Base-by-base conservation (phyloP, 2,113 vertebrate genomes). In the Hippolais icterina region DNA sequence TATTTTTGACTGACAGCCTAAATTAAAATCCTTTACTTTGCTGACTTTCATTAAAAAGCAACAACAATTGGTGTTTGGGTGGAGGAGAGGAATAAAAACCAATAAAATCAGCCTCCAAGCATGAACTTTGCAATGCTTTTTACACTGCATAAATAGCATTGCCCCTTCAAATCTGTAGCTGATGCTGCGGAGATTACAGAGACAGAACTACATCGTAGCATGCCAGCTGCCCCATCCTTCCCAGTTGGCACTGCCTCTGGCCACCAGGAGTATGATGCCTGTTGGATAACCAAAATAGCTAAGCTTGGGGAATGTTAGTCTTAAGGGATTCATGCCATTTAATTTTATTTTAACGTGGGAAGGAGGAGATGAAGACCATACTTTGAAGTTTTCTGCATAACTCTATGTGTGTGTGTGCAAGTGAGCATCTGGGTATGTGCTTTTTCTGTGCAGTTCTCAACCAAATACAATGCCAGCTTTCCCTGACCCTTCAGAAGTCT, bases 1-100 rank as follows among this genome's bases (percentile, higher is more conserved):
- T 95, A 77, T 57, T 84, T 91, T 91, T 95, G 85, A 76, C 57
- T 89, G 83, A 72, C 81, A 87, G 57, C 11, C 57, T 93, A 83
- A 88, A 90, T 91, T 82, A 96, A 87, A 94, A 85, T 83, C 7
- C 37, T 78, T 29, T 90, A 47, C 56, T 87, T 92, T 89, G 84
- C 50, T 83, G 59, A 24, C 64, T 96, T 95, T 81, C 49, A 83
- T 65, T 76, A 89, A 94, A 79, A 94, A 77, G 31, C 59, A 68
- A 39, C 27, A 94, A 59, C 44, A 57, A 65, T n/a, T 76, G 85
- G 52, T 68, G 53, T 56, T 94, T 76, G 65, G 47, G 54, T 83
- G 21, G 35, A 85, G 16, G 13, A 69, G 41, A 53, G 61, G 66
- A 89, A 35, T 57, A 13, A 76, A 86, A 82, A 56, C 2, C 22